A percentile compares a stretch with the other conserved stretches of the same genome.
Conservation (phyloP, 2,113 vertebrate species). For the Otus sunia region DNA sequence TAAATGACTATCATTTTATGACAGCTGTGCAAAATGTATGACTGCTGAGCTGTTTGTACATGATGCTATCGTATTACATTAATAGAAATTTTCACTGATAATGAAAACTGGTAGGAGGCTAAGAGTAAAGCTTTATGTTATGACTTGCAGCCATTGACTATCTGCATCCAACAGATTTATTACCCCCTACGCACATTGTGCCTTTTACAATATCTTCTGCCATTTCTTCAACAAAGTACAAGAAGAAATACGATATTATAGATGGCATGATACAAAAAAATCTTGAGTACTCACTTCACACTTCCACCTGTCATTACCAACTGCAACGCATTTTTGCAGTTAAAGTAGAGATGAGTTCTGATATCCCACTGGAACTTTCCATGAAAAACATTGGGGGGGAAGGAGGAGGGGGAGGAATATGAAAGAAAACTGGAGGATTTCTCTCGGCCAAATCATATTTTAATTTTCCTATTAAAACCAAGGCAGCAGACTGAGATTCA, state of each 20-base stretch:
- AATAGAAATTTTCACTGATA: constrained; percentile 70
- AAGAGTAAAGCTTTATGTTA: constrained; percentile 62
- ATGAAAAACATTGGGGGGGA: neutral
- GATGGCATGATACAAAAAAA: neutral
- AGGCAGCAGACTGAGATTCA: neutral
- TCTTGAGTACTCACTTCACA: neutral
- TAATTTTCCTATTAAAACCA: neutral
- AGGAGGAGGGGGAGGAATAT: accelerated
- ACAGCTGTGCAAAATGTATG: constrained; percentile 47
- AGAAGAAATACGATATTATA: neutral
- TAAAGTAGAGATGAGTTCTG: neutral
- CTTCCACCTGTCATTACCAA: neutral
- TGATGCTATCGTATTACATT: constrained; percentile 38
- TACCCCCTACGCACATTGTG: constrained; percentile 19
- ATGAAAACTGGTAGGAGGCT: constrained; percentile 65
- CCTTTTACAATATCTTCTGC: constrained; percentile 46
- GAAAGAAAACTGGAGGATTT: neutral
- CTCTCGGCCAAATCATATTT: neutral
- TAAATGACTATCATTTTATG: constrained; percentile 60
- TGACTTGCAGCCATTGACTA: constrained; percentile 59
- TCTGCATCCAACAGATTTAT: constrained; percentile 66
- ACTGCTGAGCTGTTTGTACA: constrained; percentile 43
- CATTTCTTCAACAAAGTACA: constrained; percentile 39
- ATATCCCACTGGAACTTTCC: neutral
- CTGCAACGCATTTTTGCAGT: neutral